phyloP scores from a whole-genome alignment of 2,113 vertebrate genomes.

The Phylloscopus trochilus region DNA sequence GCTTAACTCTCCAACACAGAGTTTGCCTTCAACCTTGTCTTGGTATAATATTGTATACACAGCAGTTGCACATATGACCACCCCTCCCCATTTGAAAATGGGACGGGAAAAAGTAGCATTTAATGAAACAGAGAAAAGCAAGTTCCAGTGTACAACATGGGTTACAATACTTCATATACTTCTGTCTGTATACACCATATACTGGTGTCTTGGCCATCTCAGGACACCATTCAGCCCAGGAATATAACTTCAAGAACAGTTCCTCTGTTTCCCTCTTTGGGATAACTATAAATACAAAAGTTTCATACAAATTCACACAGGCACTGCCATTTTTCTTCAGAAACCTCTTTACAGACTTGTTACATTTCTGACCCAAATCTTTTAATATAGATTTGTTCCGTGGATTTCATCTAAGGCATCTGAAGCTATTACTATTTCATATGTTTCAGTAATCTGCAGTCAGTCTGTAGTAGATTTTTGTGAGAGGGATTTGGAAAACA shows the following conservation, averaged over 20 bases:
- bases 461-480: neutral
- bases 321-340: neutral
- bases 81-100: neutral
- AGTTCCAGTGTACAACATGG: neutral
- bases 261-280: neutral
- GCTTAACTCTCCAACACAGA: neutral
- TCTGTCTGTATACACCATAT: no score
- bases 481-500: constrained; percentile 1
- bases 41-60: neutral
- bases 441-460: neutral
- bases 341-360: neutral
- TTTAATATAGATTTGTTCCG: neutral
- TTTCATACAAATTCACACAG: neutral
- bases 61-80: neutral
- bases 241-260: neutral
- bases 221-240: neutral
- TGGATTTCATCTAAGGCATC: neutral
- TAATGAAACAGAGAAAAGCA: neutral
- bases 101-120: neutral
- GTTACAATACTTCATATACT: neutral
- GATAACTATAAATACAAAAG: neutral
- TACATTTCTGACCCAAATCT: neutral
- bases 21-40: fast-evolving
- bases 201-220: no score
- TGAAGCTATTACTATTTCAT: neutral